phyloP scores from a whole-genome alignment of 30 jellyfish, hydroid and myxozoan species.

The Turritopsis dohrnii region DNA sequence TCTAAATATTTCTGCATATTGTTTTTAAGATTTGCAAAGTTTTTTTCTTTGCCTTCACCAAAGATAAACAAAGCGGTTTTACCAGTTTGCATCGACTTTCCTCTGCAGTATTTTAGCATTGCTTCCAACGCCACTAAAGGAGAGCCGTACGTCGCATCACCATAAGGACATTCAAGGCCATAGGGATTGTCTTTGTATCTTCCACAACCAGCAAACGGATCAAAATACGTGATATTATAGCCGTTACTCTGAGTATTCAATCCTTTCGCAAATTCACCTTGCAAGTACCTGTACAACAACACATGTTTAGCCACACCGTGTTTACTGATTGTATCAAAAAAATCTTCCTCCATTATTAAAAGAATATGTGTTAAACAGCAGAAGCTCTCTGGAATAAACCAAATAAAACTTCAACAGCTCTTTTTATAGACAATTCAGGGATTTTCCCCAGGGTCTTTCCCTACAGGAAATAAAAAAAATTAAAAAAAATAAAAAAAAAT shows the following conservation, averaged over 20 bases:
- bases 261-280: neutral
- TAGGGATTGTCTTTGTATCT: neutral
- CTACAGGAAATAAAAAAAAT: too few species aligned
- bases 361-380: neutral
- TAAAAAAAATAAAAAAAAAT: too few species aligned
- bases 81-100: neutral
- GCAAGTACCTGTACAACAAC: neutral
- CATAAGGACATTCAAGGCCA: neutral
- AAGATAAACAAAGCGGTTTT: neutral
- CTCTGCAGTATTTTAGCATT: neutral
- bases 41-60: neutral
- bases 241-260: neutral
- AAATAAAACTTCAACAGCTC: neutral
- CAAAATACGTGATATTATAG: neutral
- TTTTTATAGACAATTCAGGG: too few species aligned
- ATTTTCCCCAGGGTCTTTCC: too few species aligned
- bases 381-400: neutral
- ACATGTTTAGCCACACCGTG: neutral
- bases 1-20: neutral
- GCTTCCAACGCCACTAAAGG: slow-evolving; percentile 9
- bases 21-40: neutral
- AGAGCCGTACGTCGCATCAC: neutral
- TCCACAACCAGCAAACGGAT: slow-evolving; percentile 8
- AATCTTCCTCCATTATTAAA: neutral
- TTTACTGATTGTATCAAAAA: neutral